Conservation (phyloP, 2,113 vertebrate genomes). For the Chrysemys picta region DNA sequence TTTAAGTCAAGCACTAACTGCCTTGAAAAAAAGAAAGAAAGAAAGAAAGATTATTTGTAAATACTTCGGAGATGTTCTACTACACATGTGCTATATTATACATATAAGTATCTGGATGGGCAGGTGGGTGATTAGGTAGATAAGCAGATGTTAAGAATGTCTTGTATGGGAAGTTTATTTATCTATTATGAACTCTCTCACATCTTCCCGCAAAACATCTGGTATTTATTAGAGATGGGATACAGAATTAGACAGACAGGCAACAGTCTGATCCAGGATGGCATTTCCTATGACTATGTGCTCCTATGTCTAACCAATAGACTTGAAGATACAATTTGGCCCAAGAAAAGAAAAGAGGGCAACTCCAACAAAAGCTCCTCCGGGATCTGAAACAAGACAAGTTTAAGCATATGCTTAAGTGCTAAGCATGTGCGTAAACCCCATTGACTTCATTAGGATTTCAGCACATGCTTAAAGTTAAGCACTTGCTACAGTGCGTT, state of each 20-base stretch:
- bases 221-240: background rate
- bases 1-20: background rate
- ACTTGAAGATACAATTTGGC: background rate
- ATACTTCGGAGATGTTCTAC: background rate
- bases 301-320: background rate
- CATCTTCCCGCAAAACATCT: background rate
- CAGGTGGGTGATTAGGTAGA: background rate
- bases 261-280: background rate
- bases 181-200: background rate
- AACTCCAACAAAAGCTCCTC: background rate
- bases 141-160: background rate
- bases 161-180: background rate
- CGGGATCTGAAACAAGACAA: background rate
- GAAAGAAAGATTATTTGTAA: background rate
- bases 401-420: background rate
- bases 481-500: background rate
- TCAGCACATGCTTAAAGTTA: background rate
- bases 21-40: background rate
- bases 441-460: background rate
- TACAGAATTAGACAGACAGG: background rate
- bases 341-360: background rate
- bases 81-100: background rate
- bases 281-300: background rate
- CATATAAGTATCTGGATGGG: background rate
- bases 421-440: background rate